Evolutionary conservation across 1,140 invertebrate genomes (phyloP), one percentile per base, ranked within the genome.

Genomic region (Halesus radiatus): DNA sequence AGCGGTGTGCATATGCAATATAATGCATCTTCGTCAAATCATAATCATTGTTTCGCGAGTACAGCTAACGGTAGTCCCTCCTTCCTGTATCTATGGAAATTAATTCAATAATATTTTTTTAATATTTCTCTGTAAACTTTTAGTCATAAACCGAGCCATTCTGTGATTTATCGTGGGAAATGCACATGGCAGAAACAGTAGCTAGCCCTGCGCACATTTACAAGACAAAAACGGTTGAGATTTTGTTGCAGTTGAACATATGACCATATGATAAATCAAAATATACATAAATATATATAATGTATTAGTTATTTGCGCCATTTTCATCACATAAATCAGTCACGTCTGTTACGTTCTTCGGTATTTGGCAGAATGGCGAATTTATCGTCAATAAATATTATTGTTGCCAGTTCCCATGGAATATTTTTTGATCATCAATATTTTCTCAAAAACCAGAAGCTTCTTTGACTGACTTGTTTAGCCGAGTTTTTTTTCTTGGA

Each of bases 151-250:
- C 62, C 3, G 23, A 5, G 62, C 62, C 62, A 10, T 20, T 37
- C 23, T 50, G 66, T 52, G 66, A 70, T 70, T 70, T 70, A 70
- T 70, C 66, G 66, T 70, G 66, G 37, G 66, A 70, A 70, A 70
- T 50, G 66, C 66, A 70, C 6, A 70, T 70, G 66, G 66, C 6
- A 68, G 32, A 37, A 68, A 26, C 5, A n/a, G 64, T 45, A 70
- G 15, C 66, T 18, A n/a, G n/a, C 7, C 8, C 62, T 23, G 66
- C 66, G 20, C 37, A 29, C 23, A 29, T 22, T 23, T 29, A 29
- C n/a, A 70, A 52, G 0, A 18, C 10, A 20, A 45, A 23, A 3
- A n/a, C 29, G 62, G 10, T 29, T 6, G 62, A 66, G 62, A 66
- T 66, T 66, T 66, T 18, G 62, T 66, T 26, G 62, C 62, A 66